phyloP scores from a whole-genome alignment of 2,797 vertebrate genomes.

The Phrynocephalus vlangalii region DNA sequence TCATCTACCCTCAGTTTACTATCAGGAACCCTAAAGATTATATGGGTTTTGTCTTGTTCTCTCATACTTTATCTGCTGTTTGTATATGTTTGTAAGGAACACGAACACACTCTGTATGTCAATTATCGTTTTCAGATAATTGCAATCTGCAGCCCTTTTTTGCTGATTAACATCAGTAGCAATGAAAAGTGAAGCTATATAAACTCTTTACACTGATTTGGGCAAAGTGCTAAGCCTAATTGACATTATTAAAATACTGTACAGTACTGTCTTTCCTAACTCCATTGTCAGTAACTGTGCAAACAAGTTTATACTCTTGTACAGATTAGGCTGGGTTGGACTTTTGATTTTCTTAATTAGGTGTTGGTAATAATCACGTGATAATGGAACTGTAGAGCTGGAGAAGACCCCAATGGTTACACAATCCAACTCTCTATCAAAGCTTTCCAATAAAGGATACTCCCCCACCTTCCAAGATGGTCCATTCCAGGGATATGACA shows the following conservation, averaged over 20 bases:
- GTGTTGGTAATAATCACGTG: background rate
- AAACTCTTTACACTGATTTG: background rate
- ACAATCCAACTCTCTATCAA: too few species aligned
- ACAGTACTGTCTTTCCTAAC: background rate
- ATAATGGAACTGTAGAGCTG: too few species aligned
- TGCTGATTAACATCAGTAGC: conserved; percentile 23
- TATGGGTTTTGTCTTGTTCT: background rate
- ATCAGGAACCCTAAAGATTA: background rate
- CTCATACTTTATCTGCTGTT: too few species aligned
- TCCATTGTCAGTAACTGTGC: background rate
- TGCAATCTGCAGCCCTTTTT: conserved; percentile 4
- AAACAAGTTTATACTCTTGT: background rate
- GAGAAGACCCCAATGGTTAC: too few species aligned
- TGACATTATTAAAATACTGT: background rate
- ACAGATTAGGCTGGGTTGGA: background rate
- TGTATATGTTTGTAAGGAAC: background rate
- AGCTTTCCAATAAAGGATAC: too few species aligned
- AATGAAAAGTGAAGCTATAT: background rate
- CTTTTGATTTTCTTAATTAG: background rate
- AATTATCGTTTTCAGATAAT: conserved; percentile 9
- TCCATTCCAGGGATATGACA: too few species aligned
- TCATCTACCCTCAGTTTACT: background rate
- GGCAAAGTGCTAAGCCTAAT: conserved; percentile 12
- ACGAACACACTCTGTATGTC: background rate
- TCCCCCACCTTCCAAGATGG: too few species aligned